Evolutionary conservation across 2,797 vertebrate species (phyloP), one percentile per base, ranked within the genome.

Genomic region (Propithecus perrieri): DNA sequence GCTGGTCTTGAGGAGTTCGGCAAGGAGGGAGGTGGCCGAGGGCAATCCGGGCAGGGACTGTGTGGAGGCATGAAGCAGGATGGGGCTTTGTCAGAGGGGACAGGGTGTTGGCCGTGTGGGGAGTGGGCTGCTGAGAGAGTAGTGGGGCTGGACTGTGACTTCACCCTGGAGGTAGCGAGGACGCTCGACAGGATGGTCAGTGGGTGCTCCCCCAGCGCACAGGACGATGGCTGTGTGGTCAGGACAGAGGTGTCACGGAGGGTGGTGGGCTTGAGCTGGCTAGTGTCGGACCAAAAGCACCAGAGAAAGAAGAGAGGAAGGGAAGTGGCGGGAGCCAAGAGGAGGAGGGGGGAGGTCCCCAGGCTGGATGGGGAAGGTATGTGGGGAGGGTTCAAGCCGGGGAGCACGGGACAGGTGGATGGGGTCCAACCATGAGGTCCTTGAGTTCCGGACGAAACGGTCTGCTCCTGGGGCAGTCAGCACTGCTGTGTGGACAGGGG

Each of bases 61-160:
- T n/a, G 30, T 50, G 35, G 57, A 91, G 76, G 35, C 4, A 15
- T 10, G 46, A 53, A 15, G 33, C 7, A 20, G 38, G n/a, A 15
- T 4, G 41, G 26, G 43, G n/a, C 53, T 48, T 14, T 2, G 30
- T 33, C 50, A 14, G 55, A n/a, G 35, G 14, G 9, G 50, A 22
- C 0, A 1, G 48, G 46, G 33, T 55, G 4, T 50, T 0, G 4
- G 15, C 38, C 12, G 4, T 38, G 57, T 15, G 50, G 38, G 26
- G 3, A 20, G n/a, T 3, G 5, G 43, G 61, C 30, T 26, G 7
- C 48, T 55, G 38, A 50, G 78, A 33, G 2, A 3, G 5, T 7
- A 18, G 59, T 5, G 22, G 5, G 46, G 38, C 57, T 43, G 33
- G 35, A 38, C 7, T 12, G 33, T 26, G 72, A 35, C 30, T 65